Base-by-base conservation (phyloP, 2,797 vertebrate species). In the Anas capensis region DNA sequence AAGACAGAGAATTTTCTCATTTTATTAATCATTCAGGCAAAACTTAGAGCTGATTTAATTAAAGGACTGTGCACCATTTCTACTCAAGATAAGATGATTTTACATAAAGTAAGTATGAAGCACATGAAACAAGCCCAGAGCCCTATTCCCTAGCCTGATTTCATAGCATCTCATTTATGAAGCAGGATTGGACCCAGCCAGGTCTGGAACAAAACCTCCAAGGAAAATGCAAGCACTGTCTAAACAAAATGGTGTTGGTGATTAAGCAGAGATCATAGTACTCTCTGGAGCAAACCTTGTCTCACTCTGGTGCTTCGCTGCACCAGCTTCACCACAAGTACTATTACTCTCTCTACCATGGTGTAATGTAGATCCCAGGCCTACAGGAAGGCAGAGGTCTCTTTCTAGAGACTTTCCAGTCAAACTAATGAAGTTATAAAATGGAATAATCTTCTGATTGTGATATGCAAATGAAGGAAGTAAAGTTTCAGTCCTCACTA, bases 21-120 rank as follows among this genome's bases (percentile, higher is more conserved):
- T 93, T 88, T 96, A 92, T 93, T 96, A 96, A 92, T 94, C 90
- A 92, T 91, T 93, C 94, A 91, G 92, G 83, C 89, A 95, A 94
- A 94, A 88, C 69, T 87, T 93, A 46, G 56, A 70, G 33, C 81
- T 89, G 82, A 80, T 91, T 96, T 96, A 95, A 96, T 96, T 96
- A 96, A 97, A 93, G 79, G 31, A 56, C 78, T 90, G n/a, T 85
- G 70, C 82, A 88, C 81, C 86, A 62, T 93, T 95, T 84, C 85
- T 90, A 46, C 51, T 20, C 69, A 49, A 27, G 62, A 93, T 95
- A 95, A 96, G 75, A 75, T 46, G 61, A 44, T 93, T 96, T 96
- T 90, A 78, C 89, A 53, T 85, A 68, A 90, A 81, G 65, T 82
- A 80, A 82, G 33, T 78, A 83, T 62, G 83, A 95, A 34, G 53